Conservation (phyloP, 2,888 invertebrate species). For the Eupithecia subumbrata region DNA sequence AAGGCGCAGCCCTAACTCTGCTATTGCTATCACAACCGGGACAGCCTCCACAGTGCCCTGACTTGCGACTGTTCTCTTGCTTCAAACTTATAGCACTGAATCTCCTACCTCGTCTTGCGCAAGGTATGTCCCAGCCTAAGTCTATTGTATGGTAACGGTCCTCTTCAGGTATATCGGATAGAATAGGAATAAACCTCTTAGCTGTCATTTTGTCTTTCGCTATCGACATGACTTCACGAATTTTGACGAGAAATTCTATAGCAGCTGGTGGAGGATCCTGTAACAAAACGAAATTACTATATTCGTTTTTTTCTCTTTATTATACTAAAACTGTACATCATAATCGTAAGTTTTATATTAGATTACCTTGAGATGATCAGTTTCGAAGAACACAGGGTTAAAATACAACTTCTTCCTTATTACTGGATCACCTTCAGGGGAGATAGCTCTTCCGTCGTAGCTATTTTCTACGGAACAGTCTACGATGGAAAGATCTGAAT, state of each 20-base stretch:
- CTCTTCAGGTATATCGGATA: slow-evolving; percentile 93
- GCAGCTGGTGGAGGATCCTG: slow-evolving; percentile 96
- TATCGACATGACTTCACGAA: slow-evolving; percentile 94
- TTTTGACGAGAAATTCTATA: slow-evolving; percentile 93
- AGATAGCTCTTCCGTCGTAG: slow-evolving; percentile 54
- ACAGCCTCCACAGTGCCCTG: slow-evolving; percentile 86
- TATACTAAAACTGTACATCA: neutral
- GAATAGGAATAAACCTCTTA: slow-evolving; percentile 90
- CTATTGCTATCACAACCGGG: slow-evolving; percentile 85
- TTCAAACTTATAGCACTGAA: slow-evolving; percentile 85
- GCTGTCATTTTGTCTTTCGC: slow-evolving; percentile 94
- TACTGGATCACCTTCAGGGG: slow-evolving; percentile 66
- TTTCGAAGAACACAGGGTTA: slow-evolving; percentile 96
- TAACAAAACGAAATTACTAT: slow-evolving; percentile 51
- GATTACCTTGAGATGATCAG: slow-evolving; percentile 90
- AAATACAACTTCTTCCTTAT: slow-evolving; percentile 92
- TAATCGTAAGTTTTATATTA: neutral
- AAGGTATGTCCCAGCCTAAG: slow-evolving; percentile 77
- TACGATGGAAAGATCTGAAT: slow-evolving; percentile 77
- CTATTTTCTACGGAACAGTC: slow-evolving; percentile 71
- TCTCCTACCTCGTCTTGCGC: slow-evolving; percentile 79
- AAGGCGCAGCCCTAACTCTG: slow-evolving; percentile 59
- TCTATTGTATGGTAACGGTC: slow-evolving; percentile 81
- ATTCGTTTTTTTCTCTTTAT: slow-evolving; percentile 11
- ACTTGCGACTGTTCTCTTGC: slow-evolving; percentile 85